A percentile compares a stretch with the other conserved stretches of the same genome.
Evolutionary conservation across 2,797 vertebrate species (phyloP).

Genomic region (Dendrocincla tyrannina): DNA sequence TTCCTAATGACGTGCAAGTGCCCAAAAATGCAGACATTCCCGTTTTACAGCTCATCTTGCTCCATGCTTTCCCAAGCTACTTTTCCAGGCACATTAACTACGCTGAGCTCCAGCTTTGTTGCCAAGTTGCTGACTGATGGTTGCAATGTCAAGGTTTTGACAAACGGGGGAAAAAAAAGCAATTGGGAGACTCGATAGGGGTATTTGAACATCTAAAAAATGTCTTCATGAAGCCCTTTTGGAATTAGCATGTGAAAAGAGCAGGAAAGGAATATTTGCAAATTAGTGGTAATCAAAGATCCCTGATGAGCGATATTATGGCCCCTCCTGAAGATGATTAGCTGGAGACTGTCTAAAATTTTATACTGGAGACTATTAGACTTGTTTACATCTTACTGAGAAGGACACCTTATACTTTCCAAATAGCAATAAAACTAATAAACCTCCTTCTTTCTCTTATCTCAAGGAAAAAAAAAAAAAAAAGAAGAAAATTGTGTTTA

Average conservation of each 20-base stretch:
- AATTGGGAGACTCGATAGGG: background rate
- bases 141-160: background rate
- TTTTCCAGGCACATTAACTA: background rate
- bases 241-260: background rate
- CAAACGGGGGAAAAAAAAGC: background rate
- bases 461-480: background rate
- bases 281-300: background rate
- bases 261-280: background rate
- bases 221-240: background rate
- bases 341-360: background rate
- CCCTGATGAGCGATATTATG: background rate
- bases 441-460: background rate
- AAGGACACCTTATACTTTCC: background rate
- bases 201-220: background rate
- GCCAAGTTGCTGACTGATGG: background rate
- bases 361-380: background rate
- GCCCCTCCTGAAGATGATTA: background rate
- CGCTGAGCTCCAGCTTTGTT: background rate
- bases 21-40: conserved; percentile 8
- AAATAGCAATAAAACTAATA: background rate
- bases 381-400: background rate
- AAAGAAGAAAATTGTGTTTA: background rate
- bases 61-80: background rate
- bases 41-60: background rate
- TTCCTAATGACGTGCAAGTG: background rate